Percentiles rank a stretch among this genome's conserved stretches.
These are phyloP conservation scores for Liodrosophila aerea DNA, from an alignment of 2,888 invertebrate genomes.

Conservation along the genomic window DNA sequence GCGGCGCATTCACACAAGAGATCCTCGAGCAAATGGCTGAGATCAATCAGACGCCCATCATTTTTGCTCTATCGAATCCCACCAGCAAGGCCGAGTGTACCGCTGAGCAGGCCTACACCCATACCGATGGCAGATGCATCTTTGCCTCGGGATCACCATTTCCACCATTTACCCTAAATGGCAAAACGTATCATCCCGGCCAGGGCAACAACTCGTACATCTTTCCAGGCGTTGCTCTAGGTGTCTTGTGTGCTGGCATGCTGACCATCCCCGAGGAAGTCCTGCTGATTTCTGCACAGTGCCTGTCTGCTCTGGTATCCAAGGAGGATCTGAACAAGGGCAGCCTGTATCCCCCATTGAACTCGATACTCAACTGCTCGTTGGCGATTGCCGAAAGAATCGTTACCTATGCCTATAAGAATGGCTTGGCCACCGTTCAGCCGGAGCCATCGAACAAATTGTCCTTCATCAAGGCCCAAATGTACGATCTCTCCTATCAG, in stretches of 20 bases:
- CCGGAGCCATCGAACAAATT: slow-evolving; percentile 90
- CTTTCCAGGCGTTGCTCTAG: slow-evolving; percentile 97
- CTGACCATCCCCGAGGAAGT: slow-evolving; percentile 94
- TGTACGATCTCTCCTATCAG: slow-evolving; percentile 89
- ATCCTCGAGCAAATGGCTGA: slow-evolving; percentile 94
- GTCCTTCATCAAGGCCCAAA: slow-evolving; percentile 90
- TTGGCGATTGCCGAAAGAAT: slow-evolving; percentile 92
- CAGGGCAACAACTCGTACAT: slow-evolving; percentile 99
- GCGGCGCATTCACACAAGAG: slow-evolving; percentile 95
- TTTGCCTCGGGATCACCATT: slow-evolving; percentile 99
- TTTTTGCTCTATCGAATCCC: slow-evolving; percentile 99
- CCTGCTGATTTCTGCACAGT: slow-evolving; percentile 95
- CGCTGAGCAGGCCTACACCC: slow-evolving; percentile 96
- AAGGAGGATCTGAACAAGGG: slow-evolving; percentile 91
- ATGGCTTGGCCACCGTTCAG: slow-evolving; percentile 89
- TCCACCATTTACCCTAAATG: slow-evolving; percentile 90
- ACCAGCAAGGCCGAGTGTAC: slow-evolving; percentile 99
- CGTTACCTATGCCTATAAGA: slow-evolving; percentile 91
- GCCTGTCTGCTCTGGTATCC: slow-evolving; percentile 91
- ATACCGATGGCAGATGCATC: slow-evolving; percentile 94
- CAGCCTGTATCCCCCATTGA: slow-evolving; percentile 95
- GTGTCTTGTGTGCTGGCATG: slow-evolving; percentile 93
- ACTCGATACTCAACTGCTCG: slow-evolving; percentile 92
- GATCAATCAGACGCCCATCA: slow-evolving; percentile 92
- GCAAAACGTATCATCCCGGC: slow-evolving; percentile 92